Base-by-base conservation (phyloP, 92 coral and sea anemone species). In the Muricea muricata region DNA sequence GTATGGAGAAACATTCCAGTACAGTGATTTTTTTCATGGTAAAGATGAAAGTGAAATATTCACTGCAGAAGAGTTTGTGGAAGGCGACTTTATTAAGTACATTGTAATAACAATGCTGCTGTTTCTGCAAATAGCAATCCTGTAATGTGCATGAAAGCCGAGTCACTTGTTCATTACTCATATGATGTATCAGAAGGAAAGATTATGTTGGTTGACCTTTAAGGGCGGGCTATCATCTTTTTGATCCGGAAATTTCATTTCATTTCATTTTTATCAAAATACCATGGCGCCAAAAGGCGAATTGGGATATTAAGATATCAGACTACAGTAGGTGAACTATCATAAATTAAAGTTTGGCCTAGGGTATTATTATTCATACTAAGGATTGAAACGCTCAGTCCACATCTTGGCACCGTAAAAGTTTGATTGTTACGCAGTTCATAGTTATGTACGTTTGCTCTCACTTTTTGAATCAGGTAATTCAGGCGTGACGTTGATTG, bases 91-190 rank as follows among this genome's bases (percentile, higher is more conserved):
- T n/a, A 28, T 67, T 17, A 29, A 67, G 73, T 67, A 67, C 31
- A 67, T 67, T n/a, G n/a, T n/a, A 67, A 67, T 37, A 67, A 67
- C 41, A 67, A 29, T 67, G 73, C 73, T 67, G 73, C 33, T 67
- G 73, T 67, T 67, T 67, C 42, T 17, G 40, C n/a, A 37, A 67
- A 67, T 4, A 33, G 41, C 41, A 67, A 7, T 45, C 30, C 73
- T 67, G 42, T 45, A 67, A 4, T 45, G 6, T 67, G 42, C 47
- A 1, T 29, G 73, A 67, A 67, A 30, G 73, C 73, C 2, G 42
- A 32, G 73, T 67, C 73, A 67, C 47, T 67, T 14, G 42, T 65
- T 20, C 72, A 65, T 37, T 67, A 14, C 12, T 67, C 73, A 20
- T 67, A 67, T 37, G 73, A 67, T n/a, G 21, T 2, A 17, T 67